phyloP scores from a whole-genome alignment of 2,797 vertebrate species.

The Anolis apletophallus region DNA sequence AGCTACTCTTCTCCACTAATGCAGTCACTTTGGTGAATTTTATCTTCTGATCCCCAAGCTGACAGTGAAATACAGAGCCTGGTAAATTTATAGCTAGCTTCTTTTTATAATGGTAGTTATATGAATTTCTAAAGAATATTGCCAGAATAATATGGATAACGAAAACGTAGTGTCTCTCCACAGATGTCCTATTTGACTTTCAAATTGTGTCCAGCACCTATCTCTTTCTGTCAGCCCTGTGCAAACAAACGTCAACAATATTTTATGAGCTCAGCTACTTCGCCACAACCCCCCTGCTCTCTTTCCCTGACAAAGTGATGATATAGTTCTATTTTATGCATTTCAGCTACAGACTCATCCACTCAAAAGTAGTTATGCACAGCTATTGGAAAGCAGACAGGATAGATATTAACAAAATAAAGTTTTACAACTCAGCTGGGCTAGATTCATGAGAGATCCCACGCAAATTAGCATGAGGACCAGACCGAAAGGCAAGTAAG shows the following conservation, averaged over 20 bases:
- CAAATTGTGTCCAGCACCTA: background rate
- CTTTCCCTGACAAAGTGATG: conserved; percentile 45
- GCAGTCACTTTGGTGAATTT: conserved; percentile 4
- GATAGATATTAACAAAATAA: conserved; percentile 17
- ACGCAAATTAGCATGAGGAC: background rate
- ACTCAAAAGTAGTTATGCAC: background rate
- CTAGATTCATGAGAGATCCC: background rate
- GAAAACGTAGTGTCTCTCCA: background rate
- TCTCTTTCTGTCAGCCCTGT: background rate
- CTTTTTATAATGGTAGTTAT: conserved; percentile 21
- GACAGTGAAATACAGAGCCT: conserved; percentile 26
- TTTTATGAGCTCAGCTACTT: conserved; percentile 19
- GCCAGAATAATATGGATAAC: conserved; percentile 17
- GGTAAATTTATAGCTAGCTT: background rate
- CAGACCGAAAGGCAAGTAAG: background rate
- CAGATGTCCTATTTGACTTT: conserved; percentile 38
- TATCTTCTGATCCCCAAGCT: conserved; percentile 11
- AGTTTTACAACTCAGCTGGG: conserved; percentile 17
- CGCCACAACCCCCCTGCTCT: too few species aligned
- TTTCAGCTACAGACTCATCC: conserved; percentile 29
- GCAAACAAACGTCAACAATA: conserved; percentile 26
- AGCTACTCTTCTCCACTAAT: background rate
- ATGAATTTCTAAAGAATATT: conserved; percentile 25
- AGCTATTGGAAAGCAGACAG: conserved; percentile 45
- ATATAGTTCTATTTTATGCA: conserved; percentile 20